Evolutionary conservation across 2,888 invertebrate genomes (phyloP).

Genomic region (Conchocele bisecta): DNA sequence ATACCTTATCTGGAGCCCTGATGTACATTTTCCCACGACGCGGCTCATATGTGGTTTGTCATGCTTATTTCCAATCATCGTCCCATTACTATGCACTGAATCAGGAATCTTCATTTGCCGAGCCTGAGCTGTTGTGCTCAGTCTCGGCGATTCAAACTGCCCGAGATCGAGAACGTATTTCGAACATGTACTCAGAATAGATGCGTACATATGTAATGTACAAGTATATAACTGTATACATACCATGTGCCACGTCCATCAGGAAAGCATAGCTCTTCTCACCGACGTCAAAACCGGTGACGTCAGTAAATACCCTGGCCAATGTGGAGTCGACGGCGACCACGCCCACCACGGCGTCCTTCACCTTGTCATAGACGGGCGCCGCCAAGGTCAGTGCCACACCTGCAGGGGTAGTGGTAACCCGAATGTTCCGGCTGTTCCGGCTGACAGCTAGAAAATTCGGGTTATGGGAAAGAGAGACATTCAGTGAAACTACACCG

Average conservation of each 20-base stretch:
- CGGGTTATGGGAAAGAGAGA: too few relatives aligned
- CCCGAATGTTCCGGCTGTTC: background rate
- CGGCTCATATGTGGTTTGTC: too few relatives aligned
- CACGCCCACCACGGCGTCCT: slow-evolving; percentile 23
- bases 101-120: too few relatives aligned
- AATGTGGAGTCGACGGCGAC: slow-evolving; percentile 42
- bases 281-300: slow-evolving; percentile 41
- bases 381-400: slow-evolving; percentile 35
- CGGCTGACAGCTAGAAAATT: background rate
- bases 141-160: too few relatives aligned
- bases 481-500: too few relatives aligned
- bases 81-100: too few relatives aligned
- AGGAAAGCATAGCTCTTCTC: slow-evolving; percentile 48
- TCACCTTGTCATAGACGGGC: slow-evolving; percentile 33
- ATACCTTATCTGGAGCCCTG: too few relatives aligned
- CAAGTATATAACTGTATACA: background rate
- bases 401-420: slow-evolving; percentile 30
- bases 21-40: too few relatives aligned
- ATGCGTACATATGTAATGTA: background rate
- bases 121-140: too few relatives aligned
- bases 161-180: too few relatives aligned
- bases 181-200: too few relatives aligned
- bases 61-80: too few relatives aligned
- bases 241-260: slow-evolving; percentile 48
- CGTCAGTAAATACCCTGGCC: slow-evolving; percentile 41